Evolutionary conservation across 2,888 invertebrate genomes (phyloP), one percentile per base, ranked within the genome.

Genomic region (Luffia ferchaultella): DNA sequence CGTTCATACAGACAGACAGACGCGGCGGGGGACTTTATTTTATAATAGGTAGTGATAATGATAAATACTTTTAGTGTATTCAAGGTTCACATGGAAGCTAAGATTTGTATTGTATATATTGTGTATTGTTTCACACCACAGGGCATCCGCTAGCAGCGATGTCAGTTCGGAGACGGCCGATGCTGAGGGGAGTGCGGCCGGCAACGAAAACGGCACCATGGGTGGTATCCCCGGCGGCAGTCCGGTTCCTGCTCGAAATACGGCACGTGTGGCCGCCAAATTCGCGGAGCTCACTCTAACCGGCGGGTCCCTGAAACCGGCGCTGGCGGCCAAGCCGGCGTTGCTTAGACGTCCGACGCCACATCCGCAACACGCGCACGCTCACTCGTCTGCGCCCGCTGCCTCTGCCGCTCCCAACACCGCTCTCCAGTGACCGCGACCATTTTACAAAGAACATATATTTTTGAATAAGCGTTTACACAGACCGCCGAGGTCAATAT

Each of bases 241-340:
- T 57, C 87, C 87, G 2, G 80, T 87, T 54, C 87, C 88, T 48
- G 78, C 84, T 48, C 77, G 88, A 50, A 86, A 88, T 64, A 89
- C 88, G 52, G 86, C 87, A 54, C 86, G 88, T 60, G 87, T 88
- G 58, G 87, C 86, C 18, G 87, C 88, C 55, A 86, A 89, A 70
- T 89, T 89, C 70, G 88, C 88, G 17, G 88, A 88, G 61, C 82
- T 88, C 58, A 86, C 88, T 61, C 74, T 88, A 19, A 88, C 88
- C 19, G 88, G 88, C 45, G 88, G 88, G 56, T 85, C 86, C 54
- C 86, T 88, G 54, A 92, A 91, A 69, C 92, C 92, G 7, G 90
- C 90, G 64, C 86, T 91, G 53, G 91, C 93, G 68, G 89, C 90
- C 49, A 95, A 94, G 77, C 95, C 95, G 16, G 89, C 91, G 60